A percentile compares a stretch with the other conserved stretches of the same genome.
Conservation (phyloP, 2,113 vertebrate species). For the Eulacestoma nigropectus region DNA sequence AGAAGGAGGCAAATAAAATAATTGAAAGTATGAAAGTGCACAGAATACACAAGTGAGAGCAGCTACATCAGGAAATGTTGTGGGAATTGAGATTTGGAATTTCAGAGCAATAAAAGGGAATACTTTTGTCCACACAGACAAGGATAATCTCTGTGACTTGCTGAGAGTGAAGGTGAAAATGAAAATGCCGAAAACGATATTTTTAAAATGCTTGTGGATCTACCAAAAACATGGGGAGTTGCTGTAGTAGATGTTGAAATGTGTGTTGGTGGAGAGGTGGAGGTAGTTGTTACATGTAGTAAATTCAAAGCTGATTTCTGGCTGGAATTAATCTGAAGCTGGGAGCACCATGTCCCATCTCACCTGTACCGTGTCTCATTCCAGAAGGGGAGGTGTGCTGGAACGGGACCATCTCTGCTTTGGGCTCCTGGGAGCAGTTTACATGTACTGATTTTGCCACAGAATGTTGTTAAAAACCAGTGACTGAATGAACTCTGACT, state of each 20-base stretch:
- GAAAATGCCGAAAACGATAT: background rate
- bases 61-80: background rate
- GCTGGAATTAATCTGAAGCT: background rate
- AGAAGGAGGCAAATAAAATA: background rate
- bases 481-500: background rate
- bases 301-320: background rate
- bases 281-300: background rate
- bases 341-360: background rate
- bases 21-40: background rate
- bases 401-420: background rate
- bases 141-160: background rate
- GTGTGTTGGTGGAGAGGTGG: background rate
- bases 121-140: background rate
- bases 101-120: background rate
- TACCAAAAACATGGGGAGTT: background rate
- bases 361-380: fast-evolving
- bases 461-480: background rate
- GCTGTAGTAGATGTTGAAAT: background rate
- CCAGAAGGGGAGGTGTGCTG: background rate
- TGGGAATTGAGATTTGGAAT: background rate
- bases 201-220: background rate
- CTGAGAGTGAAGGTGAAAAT: background rate
- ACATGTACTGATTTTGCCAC: background rate
- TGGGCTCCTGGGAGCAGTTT: background rate
- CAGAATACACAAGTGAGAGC: background rate